Percentiles rank a stretch among this genome's conserved stretches.
Evolutionary conservation across 2,888 invertebrate genomes (phyloP).

Genomic region (Nephrotoma flavescens): DNA sequence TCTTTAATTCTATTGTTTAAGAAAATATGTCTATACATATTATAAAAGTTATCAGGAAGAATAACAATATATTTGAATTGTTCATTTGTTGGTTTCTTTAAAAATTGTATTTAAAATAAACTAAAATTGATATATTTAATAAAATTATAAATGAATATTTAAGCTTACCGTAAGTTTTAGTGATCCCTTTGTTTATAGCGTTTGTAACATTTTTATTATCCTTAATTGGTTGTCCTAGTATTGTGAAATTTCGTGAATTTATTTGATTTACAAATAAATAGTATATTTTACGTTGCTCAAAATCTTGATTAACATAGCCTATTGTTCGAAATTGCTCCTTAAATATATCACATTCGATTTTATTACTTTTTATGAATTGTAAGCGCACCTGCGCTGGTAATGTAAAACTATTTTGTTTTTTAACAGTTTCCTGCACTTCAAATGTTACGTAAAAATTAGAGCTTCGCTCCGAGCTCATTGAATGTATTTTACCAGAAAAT

Average conservation of each 20-base stretch:
- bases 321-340: constrained; percentile 26
- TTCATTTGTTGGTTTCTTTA: not conserved
- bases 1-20: not conserved
- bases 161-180: constrained; percentile 33
- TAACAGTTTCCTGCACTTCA: constrained; percentile 46
- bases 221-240: constrained; percentile 30
- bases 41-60: not conserved
- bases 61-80: not conserved
- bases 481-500: constrained; percentile 48
- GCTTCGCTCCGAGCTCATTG: constrained; percentile 41
- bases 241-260: constrained; percentile 29
- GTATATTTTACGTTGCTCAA: constrained; percentile 28
- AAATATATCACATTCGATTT: constrained; percentile 31
- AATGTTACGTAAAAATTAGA: constrained; percentile 49
- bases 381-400: constrained; percentile 26
- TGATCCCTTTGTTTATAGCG: constrained; percentile 29
- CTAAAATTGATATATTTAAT: not conserved
- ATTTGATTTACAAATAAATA: constrained; percentile 31
- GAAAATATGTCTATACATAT: not conserved
- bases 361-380: constrained; percentile 28
- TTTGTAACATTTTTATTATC: constrained; percentile 25
- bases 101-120: not conserved
- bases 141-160: not conserved
- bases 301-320: constrained; percentile 26
- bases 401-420: constrained; percentile 36